Evolutionary conservation across 1,140 invertebrate genomes (phyloP), one percentile per base, ranked within the genome.

Genomic region (Triops cancriformis): DNA sequence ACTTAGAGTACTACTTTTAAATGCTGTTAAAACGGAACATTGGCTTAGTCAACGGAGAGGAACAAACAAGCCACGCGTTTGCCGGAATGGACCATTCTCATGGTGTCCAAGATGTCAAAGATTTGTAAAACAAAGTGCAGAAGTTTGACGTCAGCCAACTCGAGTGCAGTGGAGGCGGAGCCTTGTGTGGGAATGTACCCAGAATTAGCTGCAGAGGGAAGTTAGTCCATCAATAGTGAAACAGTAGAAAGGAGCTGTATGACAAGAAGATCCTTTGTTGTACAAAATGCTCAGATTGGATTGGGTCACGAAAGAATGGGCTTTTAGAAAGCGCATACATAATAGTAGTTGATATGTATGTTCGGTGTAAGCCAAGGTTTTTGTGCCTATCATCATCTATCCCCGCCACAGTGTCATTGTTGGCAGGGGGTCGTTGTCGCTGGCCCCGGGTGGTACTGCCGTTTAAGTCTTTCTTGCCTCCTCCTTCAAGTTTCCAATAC

Each of bases 321-420:
- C 51, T 18, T 64, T 64, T 64, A 64, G 51, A 64, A 64, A 64
- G 51, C 51, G 51, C 51, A 64, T 64, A 18, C 51, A 64, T 64
- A 64, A 64, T 64, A 64, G n/a, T 64, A 64, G 51, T 64, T 6
- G 14, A 64, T 64, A 23, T n/a, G 51, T 64, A 23, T 64, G 51
- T 64, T 64, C 51, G 51, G 18, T 64, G 18, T 64, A 64, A n/a
- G 51, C 51, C 51, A 64, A 64, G 51, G 51, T 64, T 64, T 64
- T 64, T 64, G 51, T 64, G 51, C 51, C 51, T 64, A 64, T 64
- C 51, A 64, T 64, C 51, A 64, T 64, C 51, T 64, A 64, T 64
- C 51, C 51, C 51, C 51, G 51, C 51, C 51, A 64, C 51, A 64
- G 51, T 64, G 51, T 64, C 51, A 64, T 64, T 64, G 51, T 64